These are phyloP conservation scores for Solenopsis invicta DNA, from an alignment of 1,140 invertebrate genomes.

Conservation along the genomic window DNA sequence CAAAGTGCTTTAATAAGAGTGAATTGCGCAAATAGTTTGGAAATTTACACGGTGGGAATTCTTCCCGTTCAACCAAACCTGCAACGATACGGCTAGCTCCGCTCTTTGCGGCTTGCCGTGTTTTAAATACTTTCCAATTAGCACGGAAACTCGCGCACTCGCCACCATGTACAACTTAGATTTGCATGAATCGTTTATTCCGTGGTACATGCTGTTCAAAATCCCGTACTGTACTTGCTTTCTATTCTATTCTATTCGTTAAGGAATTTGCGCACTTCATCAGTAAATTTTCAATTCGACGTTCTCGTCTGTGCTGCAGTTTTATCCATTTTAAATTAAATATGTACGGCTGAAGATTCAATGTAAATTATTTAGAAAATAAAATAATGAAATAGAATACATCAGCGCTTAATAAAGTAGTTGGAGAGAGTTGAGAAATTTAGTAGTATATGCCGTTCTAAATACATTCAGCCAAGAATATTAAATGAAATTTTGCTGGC, in stretches of 20 bases:
- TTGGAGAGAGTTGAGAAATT: not conserved
- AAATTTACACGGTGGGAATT: conserved; percentile 51
- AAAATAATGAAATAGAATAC: not conserved
- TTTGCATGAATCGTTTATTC: conserved; percentile 62
- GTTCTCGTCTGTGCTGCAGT: not conserved
- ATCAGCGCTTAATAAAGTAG: not conserved
- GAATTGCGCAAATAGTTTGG: conserved; percentile 54
- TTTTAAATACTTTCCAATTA: conserved; percentile 65
- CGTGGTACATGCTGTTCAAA: conserved; percentile 22
- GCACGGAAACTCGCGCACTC: conserved; percentile 40
- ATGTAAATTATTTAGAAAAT: conserved; percentile 8
- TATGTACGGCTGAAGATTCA: not conserved
- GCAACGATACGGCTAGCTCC: conserved; percentile 21
- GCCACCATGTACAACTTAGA: conserved; percentile 39
- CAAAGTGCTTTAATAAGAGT: conserved; percentile 44
- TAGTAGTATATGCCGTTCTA: not conserved
- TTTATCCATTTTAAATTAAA: conserved; percentile 8
- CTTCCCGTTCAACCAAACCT: conserved; percentile 20
- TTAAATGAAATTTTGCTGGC: conserved; percentile 20
- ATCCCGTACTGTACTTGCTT: conserved; percentile 1
- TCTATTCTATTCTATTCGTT: conserved; percentile 12
- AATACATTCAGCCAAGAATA: not conserved
- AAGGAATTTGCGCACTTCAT: conserved; percentile 44
- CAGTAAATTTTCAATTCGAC: conserved; percentile 21
- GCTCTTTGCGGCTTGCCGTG: conserved; percentile 49